Conservation (phyloP, 2,888 invertebrate species). For the Sminthurinus aureus region DNA sequence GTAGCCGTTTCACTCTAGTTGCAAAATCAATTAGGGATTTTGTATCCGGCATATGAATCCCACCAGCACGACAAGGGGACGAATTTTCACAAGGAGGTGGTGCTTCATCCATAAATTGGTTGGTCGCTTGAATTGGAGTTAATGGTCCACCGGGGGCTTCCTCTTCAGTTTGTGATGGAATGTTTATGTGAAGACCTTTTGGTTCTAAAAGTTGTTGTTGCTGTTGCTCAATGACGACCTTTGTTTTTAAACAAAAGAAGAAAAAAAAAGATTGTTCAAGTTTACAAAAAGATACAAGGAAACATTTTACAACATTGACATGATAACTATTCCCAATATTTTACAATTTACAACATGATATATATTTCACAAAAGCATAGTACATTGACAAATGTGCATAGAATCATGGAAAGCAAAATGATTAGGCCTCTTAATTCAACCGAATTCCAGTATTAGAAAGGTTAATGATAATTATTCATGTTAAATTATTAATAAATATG, state of each 20-base stretch:
- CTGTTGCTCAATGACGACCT: constrained; percentile 45
- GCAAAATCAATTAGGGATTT: constrained; percentile 65
- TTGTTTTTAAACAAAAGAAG: background rate
- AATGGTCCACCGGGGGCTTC: constrained; percentile 49
- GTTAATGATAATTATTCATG: too few relatives aligned
- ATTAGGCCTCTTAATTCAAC: background rate
- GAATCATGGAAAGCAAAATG: background rate
- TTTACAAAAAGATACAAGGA: background rate
- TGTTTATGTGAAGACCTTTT: constrained; percentile 25
- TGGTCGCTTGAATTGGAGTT: constrained; percentile 49
- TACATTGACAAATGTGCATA: background rate
- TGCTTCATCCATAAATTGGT: constrained; percentile 16
- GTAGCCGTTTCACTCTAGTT: constrained; percentile 68
- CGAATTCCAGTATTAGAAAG: too few relatives aligned
- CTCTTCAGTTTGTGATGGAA: constrained; percentile 34
- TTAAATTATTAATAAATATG: too few relatives aligned
- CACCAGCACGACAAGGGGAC: constrained; percentile 23
- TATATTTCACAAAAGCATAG: background rate
- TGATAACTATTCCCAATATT: too few relatives aligned
- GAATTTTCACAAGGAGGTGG: constrained; percentile 30
- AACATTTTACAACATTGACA: background rate
- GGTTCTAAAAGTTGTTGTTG: constrained; percentile 36
- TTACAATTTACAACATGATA: background rate
- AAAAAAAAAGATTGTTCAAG: background rate
- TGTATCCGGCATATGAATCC: constrained; percentile 46